These are phyloP conservation scores for Patella depressa DNA, from an alignment of 2,888 invertebrate species.

Conservation along the genomic window DNA sequence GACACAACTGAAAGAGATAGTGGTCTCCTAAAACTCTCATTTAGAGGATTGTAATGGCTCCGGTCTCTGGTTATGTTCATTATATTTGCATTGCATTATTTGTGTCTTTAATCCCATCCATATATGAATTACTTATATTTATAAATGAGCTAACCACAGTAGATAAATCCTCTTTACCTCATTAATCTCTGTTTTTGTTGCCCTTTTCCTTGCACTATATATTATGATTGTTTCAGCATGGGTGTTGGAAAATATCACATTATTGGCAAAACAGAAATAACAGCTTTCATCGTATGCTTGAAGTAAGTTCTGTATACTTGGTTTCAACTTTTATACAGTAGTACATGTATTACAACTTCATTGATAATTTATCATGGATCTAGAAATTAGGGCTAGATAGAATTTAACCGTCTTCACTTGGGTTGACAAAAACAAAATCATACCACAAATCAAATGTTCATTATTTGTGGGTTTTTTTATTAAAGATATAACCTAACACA, in stretches of 20 bases:
- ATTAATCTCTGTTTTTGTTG: not conserved
- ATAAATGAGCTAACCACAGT: too few relatives aligned
- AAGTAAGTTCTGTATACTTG: conserved; percentile 55
- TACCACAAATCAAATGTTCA: not conserved
- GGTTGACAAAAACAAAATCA: not conserved
- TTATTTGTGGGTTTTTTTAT: not conserved
- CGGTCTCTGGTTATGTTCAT: too few relatives aligned
- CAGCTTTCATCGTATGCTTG: conserved; percentile 51
- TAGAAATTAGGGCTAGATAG: not conserved
- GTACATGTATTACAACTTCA: not conserved
- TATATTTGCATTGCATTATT: too few relatives aligned
- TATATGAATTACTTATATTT: too few relatives aligned
- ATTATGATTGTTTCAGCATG: conserved; percentile 46
- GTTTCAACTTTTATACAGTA: not conserved
- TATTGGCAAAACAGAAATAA: conserved; percentile 56
- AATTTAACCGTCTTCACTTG: not conserved
- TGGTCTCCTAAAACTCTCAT: too few relatives aligned
- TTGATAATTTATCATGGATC: not conserved
- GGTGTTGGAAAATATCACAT: conserved; percentile 52
- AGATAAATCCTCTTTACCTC: too few relatives aligned
- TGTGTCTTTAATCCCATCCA: too few relatives aligned
- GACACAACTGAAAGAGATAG: too few relatives aligned
- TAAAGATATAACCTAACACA: not conserved
- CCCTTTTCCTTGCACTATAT: not conserved
- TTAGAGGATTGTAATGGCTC: too few relatives aligned